Conservation (phyloP, 2,888 invertebrate species). For the Pandemis heparana region DNA sequence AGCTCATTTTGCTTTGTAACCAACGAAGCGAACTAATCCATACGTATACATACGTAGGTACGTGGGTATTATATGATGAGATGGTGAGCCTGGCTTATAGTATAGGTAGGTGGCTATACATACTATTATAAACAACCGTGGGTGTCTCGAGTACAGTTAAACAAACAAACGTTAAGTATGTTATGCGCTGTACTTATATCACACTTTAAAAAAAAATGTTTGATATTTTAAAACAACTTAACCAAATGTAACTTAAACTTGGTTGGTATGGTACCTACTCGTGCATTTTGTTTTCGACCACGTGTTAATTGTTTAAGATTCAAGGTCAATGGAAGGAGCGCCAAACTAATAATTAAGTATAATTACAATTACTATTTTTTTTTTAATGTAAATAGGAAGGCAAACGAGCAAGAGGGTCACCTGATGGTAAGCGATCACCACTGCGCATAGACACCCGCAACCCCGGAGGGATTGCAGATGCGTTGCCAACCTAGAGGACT, state of each 20-base stretch:
- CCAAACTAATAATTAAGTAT: background rate
- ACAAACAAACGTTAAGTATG: conserved; percentile 31
- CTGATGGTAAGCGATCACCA: no score
- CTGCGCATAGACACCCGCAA: no score
- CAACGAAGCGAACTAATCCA: background rate
- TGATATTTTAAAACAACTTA: conserved; percentile 29
- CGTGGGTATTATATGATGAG: no score
- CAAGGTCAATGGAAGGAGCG: background rate
- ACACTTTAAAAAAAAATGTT: conserved; percentile 2
- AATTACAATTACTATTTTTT: no score
- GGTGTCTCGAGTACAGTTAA: conserved; percentile 24
- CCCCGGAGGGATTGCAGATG: no score
- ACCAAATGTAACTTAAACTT: background rate
- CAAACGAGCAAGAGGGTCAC: no score
- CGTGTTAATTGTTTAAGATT: background rate
- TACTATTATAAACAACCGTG: conserved; percentile 27
- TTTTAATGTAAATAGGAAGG: no score
- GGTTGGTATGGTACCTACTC: background rate
- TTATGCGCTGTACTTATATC: conserved; percentile 12
- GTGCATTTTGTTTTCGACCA: background rate
- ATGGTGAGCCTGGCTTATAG: no score
- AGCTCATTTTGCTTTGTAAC: conserved; percentile 18
- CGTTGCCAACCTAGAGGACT: no score
- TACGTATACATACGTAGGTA: background rate
- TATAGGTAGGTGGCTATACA: conserved; percentile 1